A percentile compares a stretch with the other conserved stretches of the same genome.
phyloP scores from a whole-genome alignment of 1,140 invertebrate genomes.

The Cardiocondyla obscurior region DNA sequence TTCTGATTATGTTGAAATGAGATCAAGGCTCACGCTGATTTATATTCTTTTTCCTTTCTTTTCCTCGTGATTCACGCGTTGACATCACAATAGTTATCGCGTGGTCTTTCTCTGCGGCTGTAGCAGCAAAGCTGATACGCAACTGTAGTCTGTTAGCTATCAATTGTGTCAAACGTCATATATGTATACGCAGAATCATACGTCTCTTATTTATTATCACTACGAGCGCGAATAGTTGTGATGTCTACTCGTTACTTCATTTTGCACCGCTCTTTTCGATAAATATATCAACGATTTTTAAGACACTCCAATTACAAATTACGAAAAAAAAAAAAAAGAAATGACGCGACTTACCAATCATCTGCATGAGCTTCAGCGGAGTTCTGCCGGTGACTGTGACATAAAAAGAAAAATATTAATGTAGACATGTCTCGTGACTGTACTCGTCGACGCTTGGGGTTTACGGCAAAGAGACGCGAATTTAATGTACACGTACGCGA shows the following conservation, averaged over 20 bases:
- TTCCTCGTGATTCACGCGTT: slow-evolving; percentile 12
- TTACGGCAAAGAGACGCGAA: too few relatives aligned
- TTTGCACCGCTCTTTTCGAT: background rate
- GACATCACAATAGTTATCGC: slow-evolving; percentile 10
- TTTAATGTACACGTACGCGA: too few relatives aligned
- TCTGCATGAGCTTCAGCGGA: too few relatives aligned
- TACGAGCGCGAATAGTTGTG: background rate
- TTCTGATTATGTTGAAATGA: background rate
- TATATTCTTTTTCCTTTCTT: slow-evolving; percentile 18
- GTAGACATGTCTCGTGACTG: too few relatives aligned
- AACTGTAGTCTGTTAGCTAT: background rate
- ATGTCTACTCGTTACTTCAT: background rate
- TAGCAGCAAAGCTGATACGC: background rate
- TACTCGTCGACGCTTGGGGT: too few relatives aligned
- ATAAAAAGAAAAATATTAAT: too few relatives aligned
- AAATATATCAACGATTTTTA: background rate
- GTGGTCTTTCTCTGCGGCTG: background rate
- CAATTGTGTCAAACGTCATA: background rate
- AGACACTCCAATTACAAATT: too few relatives aligned
- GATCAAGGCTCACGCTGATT: slow-evolving; percentile 4
- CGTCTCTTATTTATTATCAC: background rate
- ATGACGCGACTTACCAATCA: too few relatives aligned
- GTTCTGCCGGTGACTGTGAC: too few relatives aligned
- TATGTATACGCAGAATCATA: background rate
- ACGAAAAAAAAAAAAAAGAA: too few relatives aligned